These are phyloP conservation scores for Labroides dimidiatus DNA, from an alignment of 2,797 vertebrate species.

Conservation along the genomic window DNA sequence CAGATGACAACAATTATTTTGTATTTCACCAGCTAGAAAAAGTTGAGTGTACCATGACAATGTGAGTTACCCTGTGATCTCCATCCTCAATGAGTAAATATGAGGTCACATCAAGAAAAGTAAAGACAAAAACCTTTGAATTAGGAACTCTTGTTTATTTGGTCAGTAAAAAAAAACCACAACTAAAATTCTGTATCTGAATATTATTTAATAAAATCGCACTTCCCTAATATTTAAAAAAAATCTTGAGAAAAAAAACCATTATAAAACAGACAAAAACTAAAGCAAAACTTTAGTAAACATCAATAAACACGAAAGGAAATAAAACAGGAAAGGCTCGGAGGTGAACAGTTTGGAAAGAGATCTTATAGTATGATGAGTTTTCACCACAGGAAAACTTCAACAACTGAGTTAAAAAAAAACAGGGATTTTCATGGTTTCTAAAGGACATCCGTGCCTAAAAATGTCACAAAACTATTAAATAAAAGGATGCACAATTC, in stretches of 20 bases:
- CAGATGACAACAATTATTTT: too few relatives aligned
- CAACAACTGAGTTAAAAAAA: neutral
- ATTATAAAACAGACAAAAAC: neutral
- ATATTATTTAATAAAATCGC: neutral
- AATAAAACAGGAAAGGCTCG: slow-evolving; percentile 20
- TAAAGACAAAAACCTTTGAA: neutral
- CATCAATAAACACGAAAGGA: slow-evolving; percentile 19
- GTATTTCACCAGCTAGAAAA: too few relatives aligned
- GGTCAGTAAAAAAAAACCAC: slow-evolving; percentile 1
- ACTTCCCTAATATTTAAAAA: neutral
- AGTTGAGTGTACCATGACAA: too few relatives aligned
- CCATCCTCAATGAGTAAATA: too few relatives aligned
- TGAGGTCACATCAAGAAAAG: too few relatives aligned
- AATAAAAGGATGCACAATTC: neutral
- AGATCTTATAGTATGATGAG: neutral
- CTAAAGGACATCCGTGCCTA: neutral
- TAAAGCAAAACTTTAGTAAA: slow-evolving; percentile 1
- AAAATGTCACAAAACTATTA: slow-evolving; percentile 2
- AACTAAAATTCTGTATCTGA: neutral
- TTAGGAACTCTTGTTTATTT: slow-evolving; percentile 27
- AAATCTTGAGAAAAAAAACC: neutral
- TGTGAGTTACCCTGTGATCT: too few relatives aligned
- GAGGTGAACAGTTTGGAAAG: neutral
- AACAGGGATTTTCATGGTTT: neutral
- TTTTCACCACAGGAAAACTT: neutral